Evolutionary conservation across 2,113 vertebrate genomes (phyloP), one percentile per base, ranked within the genome.

Genomic region (Scopus umbretta): DNA sequence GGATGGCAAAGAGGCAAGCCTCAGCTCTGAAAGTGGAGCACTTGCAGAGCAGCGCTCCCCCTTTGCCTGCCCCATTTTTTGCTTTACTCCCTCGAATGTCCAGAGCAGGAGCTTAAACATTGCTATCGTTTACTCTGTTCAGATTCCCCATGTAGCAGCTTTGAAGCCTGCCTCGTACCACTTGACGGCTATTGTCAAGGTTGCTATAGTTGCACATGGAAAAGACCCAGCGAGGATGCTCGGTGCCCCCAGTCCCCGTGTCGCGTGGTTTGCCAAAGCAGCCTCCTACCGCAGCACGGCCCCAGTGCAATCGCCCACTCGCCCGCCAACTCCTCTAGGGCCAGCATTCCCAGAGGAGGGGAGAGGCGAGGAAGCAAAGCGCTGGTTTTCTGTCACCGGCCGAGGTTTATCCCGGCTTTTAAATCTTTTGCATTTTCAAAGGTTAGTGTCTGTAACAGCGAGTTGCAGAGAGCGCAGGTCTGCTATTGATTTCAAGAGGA

Each of bases 241-340:
- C 47, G 18, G 15, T 40, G 72, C 13, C 34, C 45, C 29, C 25
- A 12, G 8, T 11, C 15, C 27, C 7, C 0, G 1, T 43, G 43
- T 17, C 0, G 3, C 0, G 2, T 7, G 50, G 9, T 67, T 88
- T 58, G 26, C 52, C 74, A 45, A 34, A 84, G 73, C 68, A 71
- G 58, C 56, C 36, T 14, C 82, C 27, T 5, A 4, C 42, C 2
- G 0, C 58, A 42, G 30, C 56, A 13, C 4, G 2, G 16, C 58
- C 40, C 43, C 34, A 5, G 10, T 8, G 38, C 66, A 10, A 18
- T 4, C 83, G 23, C 55, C 43, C 63, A 3, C 17, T 13, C 17
- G 4, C 43, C 45, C 29, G 0, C 4, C 70, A 42, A 7, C 23
- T 66, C 59, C 76, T 27, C 40, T 3, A 0, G 13, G 25, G 42